A percentile compares a stretch with the other conserved stretches of the same genome.
These are phyloP conservation scores for Bombus difficillimus DNA, from an alignment of 1,140 invertebrate genomes.

Conservation along the genomic window DNA sequence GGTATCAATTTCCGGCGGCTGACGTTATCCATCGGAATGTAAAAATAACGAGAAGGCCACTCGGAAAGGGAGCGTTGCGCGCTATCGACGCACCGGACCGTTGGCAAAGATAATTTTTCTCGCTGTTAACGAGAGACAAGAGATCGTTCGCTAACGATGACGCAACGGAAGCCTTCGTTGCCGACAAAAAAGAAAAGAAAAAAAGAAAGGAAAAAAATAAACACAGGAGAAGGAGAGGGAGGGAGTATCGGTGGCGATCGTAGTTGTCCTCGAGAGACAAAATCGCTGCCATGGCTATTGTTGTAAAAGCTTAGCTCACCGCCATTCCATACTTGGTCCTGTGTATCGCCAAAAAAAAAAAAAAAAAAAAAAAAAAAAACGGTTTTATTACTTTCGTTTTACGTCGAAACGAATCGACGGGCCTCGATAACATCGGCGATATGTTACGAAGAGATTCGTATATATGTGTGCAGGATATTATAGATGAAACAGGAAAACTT, in stretches of 20 bases:
- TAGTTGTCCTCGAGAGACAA: neutral
- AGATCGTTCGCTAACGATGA: neutral
- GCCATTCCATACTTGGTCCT: too few relatives aligned
- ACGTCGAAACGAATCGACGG: neutral
- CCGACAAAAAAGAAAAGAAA: neutral
- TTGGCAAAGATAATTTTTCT: constrained; percentile 22
- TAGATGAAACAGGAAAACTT: neutral
- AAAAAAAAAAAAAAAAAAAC: too few relatives aligned
- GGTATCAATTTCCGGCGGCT: neutral
- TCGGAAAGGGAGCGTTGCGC: neutral
- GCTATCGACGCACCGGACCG: neutral
- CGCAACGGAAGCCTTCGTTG: neutral
- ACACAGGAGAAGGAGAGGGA: too few relatives aligned
- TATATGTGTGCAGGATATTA: neutral
- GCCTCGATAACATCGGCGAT: neutral
- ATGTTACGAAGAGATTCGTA: neutral
- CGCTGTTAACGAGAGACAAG: constrained; percentile 4
- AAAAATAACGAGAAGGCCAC: neutral
- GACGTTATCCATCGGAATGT: constrained; percentile 13
- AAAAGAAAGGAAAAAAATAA: neutral
- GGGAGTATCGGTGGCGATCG: neutral
- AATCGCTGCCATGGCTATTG: neutral
- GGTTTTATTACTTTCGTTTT: neutral
- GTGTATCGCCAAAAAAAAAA: too few relatives aligned
- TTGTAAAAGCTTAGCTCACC: neutral